Evolutionary conservation across 2,888 invertebrate species (phyloP), one percentile per base, ranked within the genome.

Genomic region (Trichopria drosophilae): DNA sequence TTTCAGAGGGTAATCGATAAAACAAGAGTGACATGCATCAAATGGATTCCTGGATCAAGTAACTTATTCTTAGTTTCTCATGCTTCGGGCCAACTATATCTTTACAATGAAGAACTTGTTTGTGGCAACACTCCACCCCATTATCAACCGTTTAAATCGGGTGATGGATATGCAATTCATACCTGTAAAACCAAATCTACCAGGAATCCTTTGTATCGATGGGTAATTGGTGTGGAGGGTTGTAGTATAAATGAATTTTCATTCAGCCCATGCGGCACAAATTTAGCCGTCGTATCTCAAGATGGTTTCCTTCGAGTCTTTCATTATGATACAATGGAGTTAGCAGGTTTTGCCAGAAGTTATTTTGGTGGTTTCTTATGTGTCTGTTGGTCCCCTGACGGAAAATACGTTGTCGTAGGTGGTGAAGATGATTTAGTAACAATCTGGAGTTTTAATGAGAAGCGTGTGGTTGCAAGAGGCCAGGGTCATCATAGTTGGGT

Each of bases 401-500:
- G 92, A 36, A 88, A 90, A 68, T 92, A 95, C 68, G 93, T 95
- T 40, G 94, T 93, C 0, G 93, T 94, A 1, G 99, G 99, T 0
- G 99, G 99, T 4, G 99, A 99, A 77, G 99, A 99, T 78, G 99
- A 99, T 78, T 81, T 99, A 52, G 92, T 99, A 41, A 98, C 98
- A 1, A 90, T 99, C 26, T 99, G 96, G 91, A 94, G 93, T 41
- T 86, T 96, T 72, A 82, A 85, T 59, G 96, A 98, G 71, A 84
- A 92, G 60, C 81, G 94, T 39, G 95, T 98, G 5, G 92, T 97
- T 6, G 98, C 97, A n/a, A 80, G 99, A 31, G 98, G 97, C 0
- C 95, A 96, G 72, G 99, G 98, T 0, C 98, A 98, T 77, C 84
- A 92, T 62, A 96, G 96, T 47, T 99, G 99, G 99, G 95, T 99